Base-by-base conservation (phyloP, 2,113 vertebrate species). In the Dryoscopus gambensis region DNA sequence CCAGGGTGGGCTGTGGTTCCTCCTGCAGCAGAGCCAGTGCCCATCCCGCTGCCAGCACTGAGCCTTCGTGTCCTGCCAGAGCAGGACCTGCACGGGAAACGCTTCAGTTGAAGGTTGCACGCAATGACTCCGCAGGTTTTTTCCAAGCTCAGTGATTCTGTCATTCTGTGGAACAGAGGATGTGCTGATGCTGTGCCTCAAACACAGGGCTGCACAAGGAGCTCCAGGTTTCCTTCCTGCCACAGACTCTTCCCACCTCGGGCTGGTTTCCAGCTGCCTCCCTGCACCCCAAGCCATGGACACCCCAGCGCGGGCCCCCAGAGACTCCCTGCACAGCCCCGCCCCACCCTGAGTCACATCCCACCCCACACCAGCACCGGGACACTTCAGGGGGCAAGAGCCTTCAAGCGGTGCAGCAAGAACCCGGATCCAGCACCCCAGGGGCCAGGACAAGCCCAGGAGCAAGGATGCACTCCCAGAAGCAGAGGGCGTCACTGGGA, bases 21-120 rank as follows among this genome's bases (percentile, higher is more conserved):
- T 49, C 24, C 52, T 6, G 39, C n/a, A 11, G 46, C 55, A 52
- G 67, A 42, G 37, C 67, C 16, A 3, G 2, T 6, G 33, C 57
- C 65, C 35, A 9, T 9, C 37, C 68, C 1, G 9, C n/a, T 65
- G 69, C 49, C 59, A 39, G 82, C 57, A 2, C 79, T 2, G 31
- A 68, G n/a, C 52, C 56, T 3, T 21, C 2, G 31, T 7, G 46
- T 21, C 31, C 49, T 15, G 56, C 21, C 68, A 31, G n/a, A n/a
- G 40, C 17, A 17, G 25, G 33, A 27, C 33, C 68, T 55, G 68
- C 14, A 2, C 4, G 49, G 57, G 17, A 14, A 10, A 13, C 5
- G 0, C 11, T 6, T 5, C 59, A 9, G 4, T 0, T 14, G 27
- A 6, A n/a, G 33, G 39, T 1, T 12, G 59, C 28, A 5, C 35